Base-by-base conservation (phyloP, 2,113 vertebrate species). In the Xiphorhynchus elegans region DNA sequence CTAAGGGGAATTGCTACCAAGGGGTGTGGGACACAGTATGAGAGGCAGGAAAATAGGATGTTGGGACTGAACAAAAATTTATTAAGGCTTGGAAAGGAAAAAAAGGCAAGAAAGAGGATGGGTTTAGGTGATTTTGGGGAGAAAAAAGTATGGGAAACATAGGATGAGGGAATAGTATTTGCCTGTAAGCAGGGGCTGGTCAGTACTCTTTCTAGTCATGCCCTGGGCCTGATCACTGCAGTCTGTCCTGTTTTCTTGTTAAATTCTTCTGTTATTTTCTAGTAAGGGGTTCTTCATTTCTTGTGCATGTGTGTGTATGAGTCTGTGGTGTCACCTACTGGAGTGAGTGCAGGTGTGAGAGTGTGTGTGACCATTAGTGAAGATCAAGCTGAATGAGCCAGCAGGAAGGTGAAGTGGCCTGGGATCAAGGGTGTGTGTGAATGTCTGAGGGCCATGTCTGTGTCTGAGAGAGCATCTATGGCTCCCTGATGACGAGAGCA, bases 221-320 rank as follows among this genome's bases (percentile, higher is more conserved):
- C 5, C 40, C 13, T 85, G 35, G 3, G 3, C 40, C 35, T 72
- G 33, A 53, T 69, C 44, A 28, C 33, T 62, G 13, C 3, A 15
- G 8, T 20, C 59, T 52, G 47, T 37, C 17, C 8, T 15, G 11
- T 37, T 11, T 67, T n/a, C 24, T 40, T 67, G 28, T 52, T 56
- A 73, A 73, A 64, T 10, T 63, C 17, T 53, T 68, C 23, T 17
- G 9, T 4, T 53, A 8, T 53, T 87, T 59, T 39, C 31, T 11
- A 31, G 6, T 13, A 63, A 46, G 13, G 29, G 3, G 13, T 4
- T 72, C 33, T 53, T 66, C 24, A 6, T 7, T 26, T 35, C 4
- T 1, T n/a, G 39, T 47, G 4, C 29, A 5, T 0, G 5, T 14
- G 1, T 42, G 14, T 24, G 2, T 11, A 13, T 33, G 24, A 10